Evolutionary conservation across 2,888 invertebrate species (phyloP).

Genomic region (Eumerus sabulonum): DNA sequence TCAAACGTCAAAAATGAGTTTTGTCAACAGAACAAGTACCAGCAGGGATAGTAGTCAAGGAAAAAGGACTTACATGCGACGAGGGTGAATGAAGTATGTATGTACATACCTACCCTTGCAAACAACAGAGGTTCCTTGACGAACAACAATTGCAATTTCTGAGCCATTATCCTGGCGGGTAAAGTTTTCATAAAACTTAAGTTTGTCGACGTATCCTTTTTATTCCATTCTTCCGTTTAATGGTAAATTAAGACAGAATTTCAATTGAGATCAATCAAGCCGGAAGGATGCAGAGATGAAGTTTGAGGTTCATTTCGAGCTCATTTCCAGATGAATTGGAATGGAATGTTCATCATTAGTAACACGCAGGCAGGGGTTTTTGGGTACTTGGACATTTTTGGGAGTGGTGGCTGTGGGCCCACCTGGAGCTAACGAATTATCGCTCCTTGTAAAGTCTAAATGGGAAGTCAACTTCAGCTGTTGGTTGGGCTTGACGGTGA

Average conservation of each 20-base stretch:
- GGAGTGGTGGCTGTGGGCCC: conserved; percentile 36
- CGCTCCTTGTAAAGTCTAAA: conserved; percentile 35
- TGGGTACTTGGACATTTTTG: conserved; percentile 31
- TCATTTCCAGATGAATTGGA: conserved; percentile 44
- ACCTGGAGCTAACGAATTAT: conserved; percentile 59
- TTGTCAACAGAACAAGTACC: conserved; percentile 65
- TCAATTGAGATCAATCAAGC: conserved; percentile 68
- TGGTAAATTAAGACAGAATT: conserved; percentile 67
- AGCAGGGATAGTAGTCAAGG: conserved; percentile 39
- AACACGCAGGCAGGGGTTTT: not conserved
- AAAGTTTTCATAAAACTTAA: conserved; percentile 57
- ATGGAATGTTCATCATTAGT: conserved; percentile 44
- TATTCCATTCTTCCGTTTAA: conserved; percentile 44
- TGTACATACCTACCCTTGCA: conserved; percentile 24
- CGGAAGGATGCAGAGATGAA: conserved; percentile 63
- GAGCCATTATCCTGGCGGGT: conserved; percentile 63
- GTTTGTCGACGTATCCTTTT: conserved; percentile 29
- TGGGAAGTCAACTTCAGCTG: conserved; percentile 51
- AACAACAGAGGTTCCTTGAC: conserved; percentile 42
- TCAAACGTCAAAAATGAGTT: conserved; percentile 66
- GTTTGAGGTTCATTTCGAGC: conserved; percentile 48
- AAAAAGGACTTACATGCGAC: conserved; percentile 6
- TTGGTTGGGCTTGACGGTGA: conserved; percentile 10
- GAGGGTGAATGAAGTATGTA: too few species aligned
- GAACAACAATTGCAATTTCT: conserved; percentile 64